Evolutionary conservation across 2,113 vertebrate genomes (phyloP), one percentile per base, ranked within the genome.

Genomic region (Struthidea cinerea): DNA sequence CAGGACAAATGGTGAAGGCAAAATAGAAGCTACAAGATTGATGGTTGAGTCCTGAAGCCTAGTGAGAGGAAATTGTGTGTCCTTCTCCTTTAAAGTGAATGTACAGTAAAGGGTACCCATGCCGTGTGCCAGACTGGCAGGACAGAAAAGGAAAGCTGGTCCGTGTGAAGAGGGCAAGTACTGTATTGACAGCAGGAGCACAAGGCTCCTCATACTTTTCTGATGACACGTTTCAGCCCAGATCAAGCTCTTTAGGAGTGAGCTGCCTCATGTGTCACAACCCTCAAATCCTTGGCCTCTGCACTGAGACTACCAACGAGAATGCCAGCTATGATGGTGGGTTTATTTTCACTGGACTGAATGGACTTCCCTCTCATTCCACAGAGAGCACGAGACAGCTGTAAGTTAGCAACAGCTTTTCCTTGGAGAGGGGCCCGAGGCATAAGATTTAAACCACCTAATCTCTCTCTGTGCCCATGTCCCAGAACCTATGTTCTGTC

Each of bases 291-390:
- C 93, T 96, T 97, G 95, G 96, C 93, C 93, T 96, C 93, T 63
- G 91, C 83, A 80, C 92, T 88, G 94, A 97, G 94, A 71, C 92
- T 96, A 67, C 95, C 95, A 96, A 90, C 28, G 92, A 96, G 94
- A 97, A 96, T 96, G 96, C 92, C 93, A 97, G 88, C 95, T 96
- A 97, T 97, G 96, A 89, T 85, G 76, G 79, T 86, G 83, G 93
- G 88, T 96, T 97, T 97, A 96, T 97, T 96, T 97, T 96, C 96
- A 97, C 95, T 91, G 94, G 93, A 93, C 94, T 97, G 95, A 97
- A 97, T 96, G 92, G 96, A 95, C 93, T 96, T 96, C 94, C 93
- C 94, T 96, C 88, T 93, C 94, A 96, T 97, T 96, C 96, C 95
- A 95, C 49, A 97, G 94, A 95, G 95, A 97, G 96, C 96, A 96